These are phyloP conservation scores for Seira sanloemensis DNA, from an alignment of 2,888 invertebrate species.

Conservation along the genomic window DNA sequence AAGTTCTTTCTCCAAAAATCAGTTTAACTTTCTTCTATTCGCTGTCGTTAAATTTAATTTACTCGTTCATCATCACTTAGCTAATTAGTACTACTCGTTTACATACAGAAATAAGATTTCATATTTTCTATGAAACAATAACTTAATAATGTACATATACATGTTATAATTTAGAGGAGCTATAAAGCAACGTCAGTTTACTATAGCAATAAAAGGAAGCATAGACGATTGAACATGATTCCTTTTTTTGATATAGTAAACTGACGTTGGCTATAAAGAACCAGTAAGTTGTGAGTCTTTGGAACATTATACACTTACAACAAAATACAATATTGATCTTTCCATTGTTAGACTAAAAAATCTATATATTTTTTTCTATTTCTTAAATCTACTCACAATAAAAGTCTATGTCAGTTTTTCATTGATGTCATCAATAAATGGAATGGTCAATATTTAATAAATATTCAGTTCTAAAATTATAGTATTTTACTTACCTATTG, in stretches of 20 bases:
- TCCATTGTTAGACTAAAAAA: conserved; percentile 15
- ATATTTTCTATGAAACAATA: not conserved
- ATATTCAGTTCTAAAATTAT: not conserved
- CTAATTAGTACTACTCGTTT: no score
- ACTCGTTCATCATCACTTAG: not conserved
- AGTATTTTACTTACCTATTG: no score
- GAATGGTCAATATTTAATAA: conserved; percentile 52
- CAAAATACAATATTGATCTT: conserved; percentile 26
- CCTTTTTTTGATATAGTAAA: no score
- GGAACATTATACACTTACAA: conserved; percentile 38
- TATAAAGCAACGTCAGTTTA: no score
- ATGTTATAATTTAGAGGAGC: no score
- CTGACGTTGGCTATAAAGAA: conserved; percentile 23
- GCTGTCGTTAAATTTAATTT: not conserved
- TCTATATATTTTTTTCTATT: not conserved
- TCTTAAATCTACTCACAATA: conserved; percentile 19
- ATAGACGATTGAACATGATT: no score
- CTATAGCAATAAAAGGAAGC: no score
- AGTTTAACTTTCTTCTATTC: no score
- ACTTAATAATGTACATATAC: conserved; percentile 11
- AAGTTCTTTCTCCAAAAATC: no score
- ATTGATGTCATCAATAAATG: conserved; percentile 55
- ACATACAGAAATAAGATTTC: conserved; percentile 21
- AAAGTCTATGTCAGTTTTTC: conserved; percentile 45
- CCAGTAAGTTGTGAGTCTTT: conserved; percentile 58